These are phyloP conservation scores for Hydraecia micacea DNA, from an alignment of 2,888 invertebrate genomes.

Conservation along the genomic window DNA sequence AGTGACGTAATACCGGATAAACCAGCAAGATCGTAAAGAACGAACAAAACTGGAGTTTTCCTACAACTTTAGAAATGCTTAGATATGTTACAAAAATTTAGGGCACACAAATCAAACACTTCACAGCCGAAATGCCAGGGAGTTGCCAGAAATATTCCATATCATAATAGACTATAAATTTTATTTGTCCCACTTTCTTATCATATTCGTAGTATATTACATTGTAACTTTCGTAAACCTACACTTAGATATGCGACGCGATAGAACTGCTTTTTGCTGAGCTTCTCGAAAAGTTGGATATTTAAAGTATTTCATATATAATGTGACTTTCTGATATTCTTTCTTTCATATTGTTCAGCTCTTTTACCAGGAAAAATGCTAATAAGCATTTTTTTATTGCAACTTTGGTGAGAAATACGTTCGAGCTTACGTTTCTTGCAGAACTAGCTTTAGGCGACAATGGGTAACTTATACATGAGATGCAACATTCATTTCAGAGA, in stretches of 20 bases:
- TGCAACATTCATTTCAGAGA: not conserved
- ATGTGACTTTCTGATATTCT: conserved; percentile 18
- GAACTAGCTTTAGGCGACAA: not conserved
- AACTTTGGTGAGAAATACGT: conserved; percentile 10
- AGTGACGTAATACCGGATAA: not conserved
- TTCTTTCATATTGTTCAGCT: not conserved
- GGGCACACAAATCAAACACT: conserved; percentile 58
- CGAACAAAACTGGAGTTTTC: conserved; percentile 17
- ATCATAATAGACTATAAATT: conserved; percentile 66
- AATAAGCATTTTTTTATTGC: conserved; percentile 21
- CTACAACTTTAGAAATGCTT: conserved; percentile 38
- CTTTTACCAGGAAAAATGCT: conserved; percentile 1
- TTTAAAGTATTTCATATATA: conserved; percentile 34
- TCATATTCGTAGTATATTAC: conserved; percentile 47
- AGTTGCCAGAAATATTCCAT: conserved; percentile 56
- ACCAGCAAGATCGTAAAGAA: not conserved
- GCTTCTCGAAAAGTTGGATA: conserved; percentile 28
- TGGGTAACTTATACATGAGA: not conserved
- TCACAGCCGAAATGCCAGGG: conserved; percentile 37
- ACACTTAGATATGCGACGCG: conserved; percentile 38
- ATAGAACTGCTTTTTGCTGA: conserved; percentile 35
- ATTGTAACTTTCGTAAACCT: conserved; percentile 37
- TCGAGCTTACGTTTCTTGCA: not conserved
- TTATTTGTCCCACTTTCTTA: conserved; percentile 57
- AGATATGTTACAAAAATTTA: conserved; percentile 43